Percentiles rank a stretch among this genome's conserved stretches.
Evolutionary conservation across 1,140 invertebrate genomes (phyloP).

Genomic region (Drosophila tropicalis): DNA sequence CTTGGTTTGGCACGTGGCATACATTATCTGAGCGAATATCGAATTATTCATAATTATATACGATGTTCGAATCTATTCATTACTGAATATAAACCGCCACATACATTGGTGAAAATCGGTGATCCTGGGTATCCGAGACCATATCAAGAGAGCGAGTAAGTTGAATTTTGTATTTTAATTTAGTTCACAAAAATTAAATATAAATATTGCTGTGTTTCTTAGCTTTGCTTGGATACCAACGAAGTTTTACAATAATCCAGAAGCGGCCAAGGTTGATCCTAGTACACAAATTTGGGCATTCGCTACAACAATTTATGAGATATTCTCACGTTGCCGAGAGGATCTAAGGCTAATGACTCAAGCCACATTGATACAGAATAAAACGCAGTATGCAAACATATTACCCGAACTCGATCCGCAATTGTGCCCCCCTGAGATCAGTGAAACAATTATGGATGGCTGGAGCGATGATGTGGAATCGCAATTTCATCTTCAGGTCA

Average conservation of each 20-base stretch:
- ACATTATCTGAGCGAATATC: slow-evolving; percentile 86
- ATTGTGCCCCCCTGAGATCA: slow-evolving; percentile 91
- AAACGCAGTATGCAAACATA: slow-evolving; percentile 80
- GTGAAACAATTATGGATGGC: slow-evolving; percentile 90
- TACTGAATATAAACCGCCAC: slow-evolving; percentile 85
- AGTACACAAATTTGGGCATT: slow-evolving; percentile 94
- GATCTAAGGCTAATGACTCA: slow-evolving; percentile 36
- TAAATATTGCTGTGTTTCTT: slow-evolving; percentile 22
- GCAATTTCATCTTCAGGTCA: slow-evolving; percentile 88
- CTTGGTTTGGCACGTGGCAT: slow-evolving; percentile 90
- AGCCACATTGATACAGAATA: slow-evolving; percentile 43
- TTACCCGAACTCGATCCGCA: slow-evolving; percentile 87
- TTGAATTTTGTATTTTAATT: neutral
- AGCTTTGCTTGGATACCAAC: slow-evolving; percentile 94
- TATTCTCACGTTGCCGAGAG: slow-evolving; percentile 90
- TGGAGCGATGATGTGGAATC: slow-evolving; percentile 91
- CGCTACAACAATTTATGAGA: slow-evolving; percentile 94
- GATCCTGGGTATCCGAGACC: slow-evolving; percentile 89
- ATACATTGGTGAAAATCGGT: slow-evolving; percentile 89
- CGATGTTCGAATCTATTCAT: slow-evolving; percentile 93
- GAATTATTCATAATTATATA: slow-evolving; percentile 93
- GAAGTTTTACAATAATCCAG: slow-evolving; percentile 89
- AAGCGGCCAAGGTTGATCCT: slow-evolving; percentile 86
- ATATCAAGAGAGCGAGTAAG: slow-evolving; percentile 65
- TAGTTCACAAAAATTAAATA: neutral